Base-by-base conservation (phyloP, 2,113 vertebrate genomes). In the Myotis yumanensis region DNA sequence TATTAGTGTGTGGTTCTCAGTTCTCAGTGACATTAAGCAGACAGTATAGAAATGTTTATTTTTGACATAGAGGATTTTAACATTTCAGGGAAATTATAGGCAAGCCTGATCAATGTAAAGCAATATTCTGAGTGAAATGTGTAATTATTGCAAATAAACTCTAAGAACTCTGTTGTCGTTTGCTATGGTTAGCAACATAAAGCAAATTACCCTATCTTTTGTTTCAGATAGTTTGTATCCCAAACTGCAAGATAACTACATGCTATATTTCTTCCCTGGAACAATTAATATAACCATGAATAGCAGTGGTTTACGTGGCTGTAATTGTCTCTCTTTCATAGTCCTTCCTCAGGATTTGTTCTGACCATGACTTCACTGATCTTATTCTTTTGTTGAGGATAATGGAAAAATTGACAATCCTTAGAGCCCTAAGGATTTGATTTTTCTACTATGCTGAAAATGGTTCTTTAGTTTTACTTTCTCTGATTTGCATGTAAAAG, bases 31-130 rank as follows among this genome's bases (percentile, higher is more conserved):
- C 89, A 95, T 97, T 96, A 98, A 97, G 14, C 96, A 93, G 86
- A 97, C 98, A 73, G 86, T 97, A 96, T 96, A 88, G 81, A 75
- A 98, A 97, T 95, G 85, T 96, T 95, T 97, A 83, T 84, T 97
- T 98, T 96, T 97, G 86, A 96, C 80, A 75, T 97, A 91, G 37
- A 80, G 69, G 93, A 98, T 76, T 95, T 90, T 17, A 80, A 90
- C 12, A 0, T 94, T 97, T 96, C 79, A 94, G 89, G 57, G 72
- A 93, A 96, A 94, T 73, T 96, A 66, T 52, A 64, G 43, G 91
- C 94, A 96, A 97, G 20, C 23, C 89, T 96, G 69, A 95, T 92
- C 71, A 73, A 85, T 75, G 51, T 68, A 92, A 97, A 95, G 68
- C 82, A 66, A 91, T 86, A 84, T 62, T 96, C 91, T 96, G 37